Conservation (phyloP, 2,113 vertebrate genomes). For the Pterocles gutturalis region DNA sequence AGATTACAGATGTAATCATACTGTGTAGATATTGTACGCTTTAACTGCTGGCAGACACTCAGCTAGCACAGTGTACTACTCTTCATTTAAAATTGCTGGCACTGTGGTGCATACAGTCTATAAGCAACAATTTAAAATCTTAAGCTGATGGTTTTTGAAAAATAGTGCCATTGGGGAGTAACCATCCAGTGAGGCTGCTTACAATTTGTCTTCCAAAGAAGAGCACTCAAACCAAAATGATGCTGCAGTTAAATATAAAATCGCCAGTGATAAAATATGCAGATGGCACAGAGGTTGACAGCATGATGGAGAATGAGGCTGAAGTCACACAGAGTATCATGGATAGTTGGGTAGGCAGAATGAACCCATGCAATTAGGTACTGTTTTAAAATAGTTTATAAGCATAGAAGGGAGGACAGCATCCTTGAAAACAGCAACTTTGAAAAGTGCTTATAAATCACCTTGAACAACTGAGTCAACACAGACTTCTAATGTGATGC, state of each 20-base stretch:
- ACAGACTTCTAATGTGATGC: not conserved
- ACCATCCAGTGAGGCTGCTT: not conserved
- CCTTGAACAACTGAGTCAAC: not conserved
- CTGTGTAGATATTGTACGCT: not conserved
- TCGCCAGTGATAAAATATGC: not conserved
- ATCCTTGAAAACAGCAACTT: constrained; percentile 1
- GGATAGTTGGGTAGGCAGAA: not conserved
- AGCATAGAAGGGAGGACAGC: not conserved
- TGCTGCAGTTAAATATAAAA: not conserved
- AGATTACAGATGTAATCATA: not conserved
- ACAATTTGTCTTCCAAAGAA: not conserved
- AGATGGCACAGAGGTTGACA: not conserved
- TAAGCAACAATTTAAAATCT: not conserved
- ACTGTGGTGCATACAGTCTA: not conserved
- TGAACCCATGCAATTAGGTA: not conserved
- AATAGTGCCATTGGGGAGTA: not conserved
- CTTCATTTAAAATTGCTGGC: not conserved
- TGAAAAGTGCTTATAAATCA: constrained; percentile 20
- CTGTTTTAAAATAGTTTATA: not conserved
- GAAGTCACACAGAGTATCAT: not conserved
- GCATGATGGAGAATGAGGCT: not conserved
- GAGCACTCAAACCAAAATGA: not conserved
- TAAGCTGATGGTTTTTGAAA: not conserved
- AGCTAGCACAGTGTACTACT: not conserved
- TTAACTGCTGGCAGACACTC: not conserved